Percentiles rank a stretch among this genome's conserved stretches.
These are phyloP conservation scores for Danionella dracula DNA, from an alignment of 2,797 vertebrate species.

Conservation along the genomic window DNA sequence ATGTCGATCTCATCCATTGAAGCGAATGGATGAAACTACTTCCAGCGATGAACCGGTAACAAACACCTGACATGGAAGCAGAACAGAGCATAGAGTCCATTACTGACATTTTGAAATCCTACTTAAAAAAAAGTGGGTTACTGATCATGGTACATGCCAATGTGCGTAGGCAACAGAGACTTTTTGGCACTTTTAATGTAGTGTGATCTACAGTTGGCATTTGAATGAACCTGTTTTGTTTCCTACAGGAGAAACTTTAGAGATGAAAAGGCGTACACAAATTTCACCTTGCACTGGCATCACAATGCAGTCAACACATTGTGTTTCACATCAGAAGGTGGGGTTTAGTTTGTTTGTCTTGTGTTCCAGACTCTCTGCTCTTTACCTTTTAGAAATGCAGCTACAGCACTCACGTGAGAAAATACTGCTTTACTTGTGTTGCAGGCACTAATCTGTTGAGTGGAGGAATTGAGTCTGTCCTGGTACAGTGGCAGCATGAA, in stretches of 20 bases:
- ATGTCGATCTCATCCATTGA: no score
- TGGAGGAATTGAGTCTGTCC: conserved; percentile 88
- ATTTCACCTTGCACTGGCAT: conserved; percentile 87
- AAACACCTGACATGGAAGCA: no score
- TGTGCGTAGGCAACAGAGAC: no score
- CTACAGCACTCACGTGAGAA: no score
- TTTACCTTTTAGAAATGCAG: background rate
- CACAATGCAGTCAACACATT: conserved; percentile 80
- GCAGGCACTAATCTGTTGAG: conserved; percentile 86
- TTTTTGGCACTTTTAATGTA: background rate
- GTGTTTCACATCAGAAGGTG: conserved; percentile 86
- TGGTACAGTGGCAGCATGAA: conserved; percentile 84
- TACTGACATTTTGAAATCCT: no score
- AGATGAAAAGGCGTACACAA: conserved; percentile 81
- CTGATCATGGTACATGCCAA: no score
- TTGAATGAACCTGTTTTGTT: background rate
- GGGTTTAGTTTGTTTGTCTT: background rate
- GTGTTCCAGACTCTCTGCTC: background rate
- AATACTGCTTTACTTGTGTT: background rate
- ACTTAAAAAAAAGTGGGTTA: no score
- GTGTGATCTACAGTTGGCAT: background rate
- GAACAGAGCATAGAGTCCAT: no score
- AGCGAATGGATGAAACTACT: no score
- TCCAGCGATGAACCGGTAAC: no score
- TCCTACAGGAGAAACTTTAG: conserved; percentile 84